phyloP scores from a whole-genome alignment of 1,140 invertebrate genomes.

The Plodia interpunctella region DNA sequence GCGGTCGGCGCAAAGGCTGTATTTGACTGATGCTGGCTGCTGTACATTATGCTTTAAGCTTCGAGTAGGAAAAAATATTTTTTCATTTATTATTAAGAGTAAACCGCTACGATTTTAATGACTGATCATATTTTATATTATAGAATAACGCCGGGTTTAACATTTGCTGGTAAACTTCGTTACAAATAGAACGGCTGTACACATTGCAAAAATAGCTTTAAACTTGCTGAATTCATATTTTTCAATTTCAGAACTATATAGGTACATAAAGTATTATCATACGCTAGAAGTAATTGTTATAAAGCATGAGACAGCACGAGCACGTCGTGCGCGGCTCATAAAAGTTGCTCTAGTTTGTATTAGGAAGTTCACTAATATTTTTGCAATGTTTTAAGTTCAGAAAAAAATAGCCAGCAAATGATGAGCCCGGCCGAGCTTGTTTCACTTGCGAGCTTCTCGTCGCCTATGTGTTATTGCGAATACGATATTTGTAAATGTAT shows the following conservation, averaged over 20 bases:
- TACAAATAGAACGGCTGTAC: too few species aligned
- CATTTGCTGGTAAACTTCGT: background rate
- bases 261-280: too few species aligned
- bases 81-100: background rate
- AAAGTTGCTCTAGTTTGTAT: too few species aligned
- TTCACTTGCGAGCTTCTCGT: background rate
- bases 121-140: background rate
- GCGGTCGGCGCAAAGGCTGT: background rate
- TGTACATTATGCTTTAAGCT: background rate
- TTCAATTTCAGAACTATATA: too few species aligned
- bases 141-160: background rate
- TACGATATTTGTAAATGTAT: background rate
- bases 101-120: slow-evolving; percentile 2
- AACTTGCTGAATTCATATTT: too few species aligned
- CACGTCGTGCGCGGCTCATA: too few species aligned
- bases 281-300: too few species aligned
- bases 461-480: background rate
- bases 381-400: background rate
- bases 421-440: background rate
- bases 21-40: background rate
- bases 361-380: too few species aligned
- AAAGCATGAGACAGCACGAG: too few species aligned
- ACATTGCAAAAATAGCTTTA: too few species aligned
- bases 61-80: background rate
- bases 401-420: background rate